These are phyloP conservation scores for Rousettus leschenaultii DNA, from an alignment of 2,113 vertebrate species.

Conservation along the genomic window DNA sequence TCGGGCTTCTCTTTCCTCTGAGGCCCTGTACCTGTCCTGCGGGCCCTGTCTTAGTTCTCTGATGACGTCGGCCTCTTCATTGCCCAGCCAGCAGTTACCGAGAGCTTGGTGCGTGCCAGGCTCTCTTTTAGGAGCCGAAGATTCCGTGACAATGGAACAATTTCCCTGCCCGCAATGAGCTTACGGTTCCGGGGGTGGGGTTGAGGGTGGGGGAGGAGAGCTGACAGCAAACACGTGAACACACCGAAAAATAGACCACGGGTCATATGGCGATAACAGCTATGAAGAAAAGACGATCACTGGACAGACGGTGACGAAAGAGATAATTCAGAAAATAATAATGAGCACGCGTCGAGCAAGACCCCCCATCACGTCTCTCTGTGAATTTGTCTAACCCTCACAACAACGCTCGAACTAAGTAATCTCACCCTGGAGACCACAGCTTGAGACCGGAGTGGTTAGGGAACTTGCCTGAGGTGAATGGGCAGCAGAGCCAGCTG, in stretches of 20 bases:
- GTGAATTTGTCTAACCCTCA: neutral
- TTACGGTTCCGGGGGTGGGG: no score
- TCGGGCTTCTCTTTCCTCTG: neutral
- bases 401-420: neutral
- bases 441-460: neutral
- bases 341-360: neutral
- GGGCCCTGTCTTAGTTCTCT: neutral
- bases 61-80: neutral
- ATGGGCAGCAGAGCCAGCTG: neutral
- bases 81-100: neutral
- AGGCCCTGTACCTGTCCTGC: rapidly evolving
- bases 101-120: rapidly evolving
- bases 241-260: rapidly evolving
- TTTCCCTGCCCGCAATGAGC: rapidly evolving
- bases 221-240: neutral
- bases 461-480: neutral
- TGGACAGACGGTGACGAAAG: rapidly evolving
- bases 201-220: neutral
- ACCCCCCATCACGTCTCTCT: rapidly evolving
- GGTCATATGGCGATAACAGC: neutral
- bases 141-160: neutral
- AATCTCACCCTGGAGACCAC: neutral
- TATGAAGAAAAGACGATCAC: neutral
- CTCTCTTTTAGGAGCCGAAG: neutral
- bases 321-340: neutral